Evolutionary conservation across 1,140 invertebrate species (phyloP), one percentile per base, ranked within the genome.

Genomic region (Neodiprion pinetum): DNA sequence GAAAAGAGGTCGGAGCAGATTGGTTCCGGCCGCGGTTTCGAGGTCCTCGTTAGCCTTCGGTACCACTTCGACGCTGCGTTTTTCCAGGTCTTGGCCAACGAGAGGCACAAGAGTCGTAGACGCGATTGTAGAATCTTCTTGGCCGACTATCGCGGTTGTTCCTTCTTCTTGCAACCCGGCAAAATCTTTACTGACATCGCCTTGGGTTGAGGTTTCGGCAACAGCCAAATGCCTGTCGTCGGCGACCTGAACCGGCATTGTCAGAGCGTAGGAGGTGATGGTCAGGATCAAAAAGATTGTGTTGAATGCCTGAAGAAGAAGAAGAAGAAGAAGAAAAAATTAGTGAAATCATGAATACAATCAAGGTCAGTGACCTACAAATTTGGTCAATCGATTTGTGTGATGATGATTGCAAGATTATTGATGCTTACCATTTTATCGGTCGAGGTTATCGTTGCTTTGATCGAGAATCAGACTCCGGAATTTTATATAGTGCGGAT

Each of bases 21-120:
- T 88, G 0, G 84, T 86, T 4, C 87, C 87, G 70, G 87, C 87
- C 0, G 87, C 87, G 5, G 84, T 84, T 66, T 88, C 85, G 9
- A 88, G 78, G 72, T 88, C 86, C 0, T 82, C 78, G 9, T 12
- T 5, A 0, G 67, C 71, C 9, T 49, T 21, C 1, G 74, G 72
- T 47, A 80, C 28, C 5, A 40, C 76, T 14, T 76, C 40, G 9
- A 49, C 71, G 14, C 77, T 80, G 28, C 81, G 81, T 70, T 84
- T 82, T 47, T 77, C 66, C 0, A 84, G 11, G 11, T 61, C 53
- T 17, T 61, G 53, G n/a, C 9, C 53, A 12, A 61, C 3, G 3
- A 17, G 53, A 17, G 53, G 28, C 28, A 40, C 28, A 40, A 40
- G 28, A 12, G 53, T 14, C 53, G 53, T 5, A 14, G 11, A 17